Evolutionary conservation across 2,797 vertebrate genomes (phyloP), one percentile per base, ranked within the genome.

Genomic region (Coilia nasus): DNA sequence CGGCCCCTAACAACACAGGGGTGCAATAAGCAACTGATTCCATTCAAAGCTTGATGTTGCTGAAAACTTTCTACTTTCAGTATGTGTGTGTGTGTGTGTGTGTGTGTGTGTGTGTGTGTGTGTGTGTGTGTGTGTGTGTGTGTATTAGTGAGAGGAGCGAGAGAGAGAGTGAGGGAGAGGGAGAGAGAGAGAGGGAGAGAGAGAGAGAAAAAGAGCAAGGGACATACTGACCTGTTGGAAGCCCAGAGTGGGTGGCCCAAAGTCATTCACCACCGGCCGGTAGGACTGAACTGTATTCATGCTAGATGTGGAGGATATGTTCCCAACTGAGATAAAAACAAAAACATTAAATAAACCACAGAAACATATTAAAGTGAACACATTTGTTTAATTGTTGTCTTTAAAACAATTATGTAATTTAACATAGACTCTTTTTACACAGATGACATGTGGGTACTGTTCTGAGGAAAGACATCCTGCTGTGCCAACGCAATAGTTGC

Each of bases 191-290:
- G 64, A 71, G 64, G 17, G 64, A 35, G 64, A 31, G 64, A 35
- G 28, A 67, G 25, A 67, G 62, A 67, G 25, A 67, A 23, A 67
- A 2, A 67, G 21, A 67, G 25, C 28, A 4, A 67, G 11, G 12
- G 12, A 67, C 1, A 56, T 6, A 54, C 54, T 78, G 93, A 98
- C 98, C 95, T 98, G 98, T 84, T 97, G 96, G 56, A 99, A 99
- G 90, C 98, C 98, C 91, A 99, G 93, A 82, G 98, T 99, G 0
- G 98, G 98, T 12, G 98, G 98, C 84, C 98, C 98, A 0, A 98
- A 99, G 93, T 99, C 98, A 9, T 97, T 99, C 89, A 99, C 94
- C 46, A 99, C 95, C n/a, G 99, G 98, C 84, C 98, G 95, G 90
- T 98, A 99, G 19, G 96, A 95, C 90, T 96, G 95, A 92, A 96